Evolutionary conservation across 1,140 invertebrate species (phyloP).

Genomic region (Bombus breviceps): DNA sequence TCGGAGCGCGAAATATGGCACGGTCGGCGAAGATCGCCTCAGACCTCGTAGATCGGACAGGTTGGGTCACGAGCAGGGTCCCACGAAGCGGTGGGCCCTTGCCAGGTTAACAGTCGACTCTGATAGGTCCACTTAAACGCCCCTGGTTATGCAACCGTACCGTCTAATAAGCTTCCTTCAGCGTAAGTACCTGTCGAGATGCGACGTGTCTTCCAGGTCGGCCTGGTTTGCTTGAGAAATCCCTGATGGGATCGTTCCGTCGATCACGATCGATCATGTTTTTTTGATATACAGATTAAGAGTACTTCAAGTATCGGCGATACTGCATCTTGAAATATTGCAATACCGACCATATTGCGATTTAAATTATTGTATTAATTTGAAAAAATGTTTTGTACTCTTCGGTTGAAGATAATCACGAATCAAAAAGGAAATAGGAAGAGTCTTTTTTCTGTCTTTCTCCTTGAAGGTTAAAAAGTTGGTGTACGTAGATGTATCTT

Average conservation of each 20-base stretch:
- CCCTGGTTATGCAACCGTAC: slow-evolving; percentile 70
- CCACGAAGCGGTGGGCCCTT: slow-evolving; percentile 62
- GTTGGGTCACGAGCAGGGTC: slow-evolving; percentile 77
- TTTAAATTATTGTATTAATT: not conserved
- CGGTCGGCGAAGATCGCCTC: slow-evolving; percentile 67
- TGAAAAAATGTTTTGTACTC: not conserved
- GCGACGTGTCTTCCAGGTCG: slow-evolving; percentile 51
- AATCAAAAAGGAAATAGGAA: no score
- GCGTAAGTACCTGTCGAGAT: slow-evolving; percentile 60
- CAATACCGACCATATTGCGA: not conserved
- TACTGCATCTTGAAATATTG: no score
- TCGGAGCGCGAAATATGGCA: slow-evolving; percentile 75
- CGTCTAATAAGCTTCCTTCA: slow-evolving; percentile 69
- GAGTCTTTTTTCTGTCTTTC: no score
- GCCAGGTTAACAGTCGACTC: slow-evolving; percentile 67
- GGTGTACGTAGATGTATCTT: not conserved
- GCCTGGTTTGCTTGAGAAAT: slow-evolving; percentile 45
- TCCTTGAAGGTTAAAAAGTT: no score
- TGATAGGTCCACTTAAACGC: slow-evolving; percentile 67
- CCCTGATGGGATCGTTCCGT: slow-evolving; percentile 28
- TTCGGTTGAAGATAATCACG: no score
- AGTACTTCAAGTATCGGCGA: no score
- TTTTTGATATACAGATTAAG: not conserved
- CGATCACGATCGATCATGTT: slow-evolving; percentile 54
- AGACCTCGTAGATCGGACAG: slow-evolving; percentile 76